Evolutionary conservation across 2,113 vertebrate genomes (phyloP).

Genomic region (Sigmodon hispidus): DNA sequence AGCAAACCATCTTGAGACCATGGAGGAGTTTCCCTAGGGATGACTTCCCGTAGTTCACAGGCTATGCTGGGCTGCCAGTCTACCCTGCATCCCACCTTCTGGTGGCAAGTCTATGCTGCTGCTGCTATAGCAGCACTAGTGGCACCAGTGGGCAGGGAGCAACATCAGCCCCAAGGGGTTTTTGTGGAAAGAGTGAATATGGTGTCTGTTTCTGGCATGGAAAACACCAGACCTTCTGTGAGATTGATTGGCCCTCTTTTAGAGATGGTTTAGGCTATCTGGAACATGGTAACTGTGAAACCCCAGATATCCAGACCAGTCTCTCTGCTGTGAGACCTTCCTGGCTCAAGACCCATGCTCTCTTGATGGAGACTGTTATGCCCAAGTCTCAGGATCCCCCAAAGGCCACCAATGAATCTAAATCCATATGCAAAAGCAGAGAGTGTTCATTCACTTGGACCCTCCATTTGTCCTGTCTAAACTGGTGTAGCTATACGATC

Average conservation of each 20-base stretch:
- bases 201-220: neutral
- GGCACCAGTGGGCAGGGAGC: neutral
- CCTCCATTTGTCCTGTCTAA: too few relatives aligned
- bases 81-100: neutral
- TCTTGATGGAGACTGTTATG: too few relatives aligned
- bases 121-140: neutral
- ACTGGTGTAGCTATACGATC: too few relatives aligned
- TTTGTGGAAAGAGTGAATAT: neutral
- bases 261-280: neutral
- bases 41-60: neutral
- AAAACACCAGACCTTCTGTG: neutral
- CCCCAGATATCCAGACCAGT: neutral
- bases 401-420: too few relatives aligned
- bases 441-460: too few relatives aligned
- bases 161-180: neutral
- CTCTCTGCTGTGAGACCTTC: neutral
- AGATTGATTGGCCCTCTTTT: neutral
- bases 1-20: neutral
- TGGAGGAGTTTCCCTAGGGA: neutral
- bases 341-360: neutral
- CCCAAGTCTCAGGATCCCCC: too few relatives aligned
- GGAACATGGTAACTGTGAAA: neutral
- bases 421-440: too few relatives aligned
- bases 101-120: neutral
- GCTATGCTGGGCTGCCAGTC: neutral